Evolutionary conservation across 2,888 invertebrate genomes (phyloP), one percentile per base, ranked within the genome.

Genomic region (Nycteola revayana): DNA sequence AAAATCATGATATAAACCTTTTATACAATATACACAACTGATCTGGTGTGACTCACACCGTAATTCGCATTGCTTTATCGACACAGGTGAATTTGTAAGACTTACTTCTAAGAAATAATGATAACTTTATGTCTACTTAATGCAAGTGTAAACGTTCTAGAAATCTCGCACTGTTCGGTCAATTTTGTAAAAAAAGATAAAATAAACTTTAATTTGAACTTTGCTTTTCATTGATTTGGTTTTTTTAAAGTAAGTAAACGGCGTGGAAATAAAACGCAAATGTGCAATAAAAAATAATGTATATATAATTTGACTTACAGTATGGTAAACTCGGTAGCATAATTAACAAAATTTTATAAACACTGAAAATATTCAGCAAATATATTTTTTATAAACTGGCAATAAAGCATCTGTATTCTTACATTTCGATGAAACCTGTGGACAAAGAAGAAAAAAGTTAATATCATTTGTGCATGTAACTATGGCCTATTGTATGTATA

Each of bases 161-260:
- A 87, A 88, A 88, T 88, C 87, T 88, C 88, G 88, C 88, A 88
- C 88, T 88, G 87, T 88, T 88, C 88, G 88, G 88, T 88, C 88
- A 88, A 88, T 87, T 88, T 88, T 88, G 84, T 86, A 85, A 85
- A 84, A 80, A 81, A 86, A 86, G 10, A 82, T 78, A 79, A 87
- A 86, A 75, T 82, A 81, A 85, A 80, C 77, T 60, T 85, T 86
- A 80, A 85, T 83, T 86, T 84, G 69, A 77, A 61, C 56, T 58
- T 64, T 65, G 72, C 64, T 74, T 82, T 76, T 78, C 21, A 21
- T 75, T 76, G n/a, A 7, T 7, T 21, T 3, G 7, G 7, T 3
- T 21, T 21, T 3, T 21, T n/a, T 18, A 18, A 3, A 18, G 18
- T 18, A 6, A 6, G 3, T 18, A 5, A 21, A 21, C 7, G 7